Evolutionary conservation across 2,113 vertebrate species (phyloP).

Genomic region (Myiagra hebetior): DNA sequence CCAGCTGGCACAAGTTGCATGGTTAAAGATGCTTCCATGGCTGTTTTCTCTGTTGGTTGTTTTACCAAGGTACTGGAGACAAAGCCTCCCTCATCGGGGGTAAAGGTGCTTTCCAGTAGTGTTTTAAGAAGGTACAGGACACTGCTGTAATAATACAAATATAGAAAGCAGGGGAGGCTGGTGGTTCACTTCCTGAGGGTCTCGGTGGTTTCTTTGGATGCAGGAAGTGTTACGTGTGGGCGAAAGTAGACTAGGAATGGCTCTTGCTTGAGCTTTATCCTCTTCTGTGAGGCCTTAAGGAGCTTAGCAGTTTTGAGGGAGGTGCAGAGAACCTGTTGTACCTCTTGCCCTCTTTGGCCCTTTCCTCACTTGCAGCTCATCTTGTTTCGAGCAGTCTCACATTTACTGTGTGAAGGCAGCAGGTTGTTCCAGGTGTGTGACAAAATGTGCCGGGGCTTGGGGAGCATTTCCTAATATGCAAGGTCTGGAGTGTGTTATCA

Average conservation of each 20-base stretch:
- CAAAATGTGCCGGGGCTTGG: rapidly evolving
- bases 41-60: background rate
- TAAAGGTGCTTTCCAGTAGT: background rate
- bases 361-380: background rate
- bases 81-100: background rate
- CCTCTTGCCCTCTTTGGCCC: background rate
- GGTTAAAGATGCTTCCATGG: background rate
- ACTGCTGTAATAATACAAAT: rapidly evolving
- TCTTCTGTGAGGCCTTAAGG: background rate
- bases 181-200: background rate
- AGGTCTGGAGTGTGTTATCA: rapidly evolving
- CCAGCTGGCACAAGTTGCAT: background rate
- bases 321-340: background rate
- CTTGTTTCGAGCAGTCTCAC: rapidly evolving
- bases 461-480: rapidly evolving
- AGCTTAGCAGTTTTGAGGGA: conserved; percentile 17
- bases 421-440: background rate
- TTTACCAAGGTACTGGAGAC: background rate
- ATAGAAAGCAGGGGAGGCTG: background rate
- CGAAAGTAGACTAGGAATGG: background rate
- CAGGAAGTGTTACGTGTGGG: background rate
- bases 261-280: conserved; percentile 42
- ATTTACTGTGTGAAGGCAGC: background rate
- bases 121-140: background rate
- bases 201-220: background rate